Evolutionary conservation across 2,113 vertebrate genomes (phyloP).

Genomic region (Sardina pilchardus): DNA sequence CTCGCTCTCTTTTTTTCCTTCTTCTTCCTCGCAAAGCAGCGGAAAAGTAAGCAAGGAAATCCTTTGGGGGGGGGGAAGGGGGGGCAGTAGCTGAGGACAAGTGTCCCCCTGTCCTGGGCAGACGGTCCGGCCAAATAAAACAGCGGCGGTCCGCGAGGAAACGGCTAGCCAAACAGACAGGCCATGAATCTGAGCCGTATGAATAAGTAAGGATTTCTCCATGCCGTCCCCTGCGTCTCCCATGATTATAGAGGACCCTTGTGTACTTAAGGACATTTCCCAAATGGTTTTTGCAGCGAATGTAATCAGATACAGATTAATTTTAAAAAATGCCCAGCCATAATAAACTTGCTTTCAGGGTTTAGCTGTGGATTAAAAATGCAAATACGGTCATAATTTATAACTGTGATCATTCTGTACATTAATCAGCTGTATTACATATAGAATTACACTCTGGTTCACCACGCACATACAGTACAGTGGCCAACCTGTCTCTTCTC

Average conservation of each 20-base stretch:
- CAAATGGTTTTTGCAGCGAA: conserved; percentile 78
- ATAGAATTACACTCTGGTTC: background rate
- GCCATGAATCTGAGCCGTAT: conserved; percentile 80
- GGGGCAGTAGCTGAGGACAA: conserved; percentile 81
- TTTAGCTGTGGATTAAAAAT: conserved; percentile 28
- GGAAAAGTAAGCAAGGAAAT: conserved; percentile 85
- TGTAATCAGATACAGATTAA: conserved; percentile 73
- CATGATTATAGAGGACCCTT: conserved; percentile 83
- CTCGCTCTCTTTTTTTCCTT: conserved; percentile 28
- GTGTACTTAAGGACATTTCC: conserved; percentile 81
- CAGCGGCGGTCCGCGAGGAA: conserved; percentile 83
- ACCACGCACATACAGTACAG: background rate
- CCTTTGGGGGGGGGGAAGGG: conserved; percentile 65
- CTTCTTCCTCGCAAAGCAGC: conserved; percentile 45
- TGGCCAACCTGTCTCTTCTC: background rate
- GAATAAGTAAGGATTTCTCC: conserved; percentile 80
- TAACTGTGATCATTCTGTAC: background rate
- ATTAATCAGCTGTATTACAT: background rate
- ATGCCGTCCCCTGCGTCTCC: conserved; percentile 73
- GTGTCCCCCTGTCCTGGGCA: conserved; percentile 81
- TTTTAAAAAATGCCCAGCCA: background rate
- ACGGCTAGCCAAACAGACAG: conserved; percentile 83
- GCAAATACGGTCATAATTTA: background rate
- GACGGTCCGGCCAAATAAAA: conserved; percentile 87
- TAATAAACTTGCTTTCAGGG: background rate